Base-by-base conservation (phyloP, 2,797 vertebrate genomes). In the Coccyzus lansbergi region DNA sequence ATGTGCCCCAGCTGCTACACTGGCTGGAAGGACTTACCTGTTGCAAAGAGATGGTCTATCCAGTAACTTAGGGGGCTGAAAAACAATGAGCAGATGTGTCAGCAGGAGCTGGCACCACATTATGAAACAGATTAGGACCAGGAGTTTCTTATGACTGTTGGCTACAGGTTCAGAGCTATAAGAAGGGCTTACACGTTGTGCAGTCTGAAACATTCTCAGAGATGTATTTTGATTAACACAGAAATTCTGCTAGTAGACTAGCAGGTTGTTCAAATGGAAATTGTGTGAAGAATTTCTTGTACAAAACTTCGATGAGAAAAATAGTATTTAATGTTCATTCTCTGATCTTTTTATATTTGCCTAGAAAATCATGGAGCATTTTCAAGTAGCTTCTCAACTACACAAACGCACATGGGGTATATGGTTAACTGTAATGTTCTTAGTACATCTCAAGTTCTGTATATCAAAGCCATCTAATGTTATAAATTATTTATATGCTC, bases 11-110 rank as follows among this genome's bases (percentile, higher is more conserved):
- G 95, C 89, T 97, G 94, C 89, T 90, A 5, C 40, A 4, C 77
- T 92, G 94, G 87, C 94, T 93, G 80, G 74, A 80, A 90, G 51
- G 70, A n/a, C 68, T 94, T 74, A 97, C 96, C 93, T 96, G 95
- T 97, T 97, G 96, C 86, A 95, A 76, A 91, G 74, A 74, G 48
- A 38, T 58, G 6, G 1, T 71, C 80, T 60, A 33, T 76, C 78
- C 70, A 84, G 67, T 69, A 78, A 83, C 77, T 86, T 84, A 10
- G 49, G 56, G 83, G 88, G 85, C 70, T 82, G 74, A 67, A 90
- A 87, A 88, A 86, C 44, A 91, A 77, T 0, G n/a, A 95, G 83
- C 91, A 97, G 94, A 94, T 95, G 85, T 90, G 83, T 92, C 92
- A 92, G 89, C 85, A 86, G 77, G 92, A 92, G 36, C 85, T 96